Base-by-base conservation (phyloP, 1,140 invertebrate genomes). In the Magallana angulata region DNA sequence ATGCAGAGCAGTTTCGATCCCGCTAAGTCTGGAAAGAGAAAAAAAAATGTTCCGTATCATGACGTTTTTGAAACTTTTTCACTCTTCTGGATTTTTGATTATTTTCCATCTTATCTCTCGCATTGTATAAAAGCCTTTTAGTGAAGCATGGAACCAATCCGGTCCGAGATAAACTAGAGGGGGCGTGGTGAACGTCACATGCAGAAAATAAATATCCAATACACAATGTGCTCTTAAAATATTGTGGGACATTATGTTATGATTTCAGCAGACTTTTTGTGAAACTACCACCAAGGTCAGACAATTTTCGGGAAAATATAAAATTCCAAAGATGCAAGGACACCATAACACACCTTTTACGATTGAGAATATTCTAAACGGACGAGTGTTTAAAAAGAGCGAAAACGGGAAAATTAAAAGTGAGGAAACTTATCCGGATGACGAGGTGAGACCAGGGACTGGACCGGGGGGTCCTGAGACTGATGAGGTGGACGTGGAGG, bases 151-250 rank as follows among this genome's bases (percentile, higher is more conserved):
- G 68, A 76, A 5, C 68, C 68, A 76, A 76, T 76, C 68, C 8
- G 24, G 24, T 30, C 18, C 12, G 24, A 76, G 68, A 76, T 76
- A 76, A 76, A 76, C 24, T 12, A 5, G 24, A 76, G 30, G 68
- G 68, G 68, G 68, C 68, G 68, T 24, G 68, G 68, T 76, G 9
- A 76, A 30, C 4, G 68, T 11, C 24, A 76, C 36, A 30, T 76
- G 60, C 68, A 30, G 68, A 76, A 76, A 76, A 76, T 76, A 76
- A 76, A 76, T 76, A 76, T 76, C 24, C 68, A 76, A 76, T 36
- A 76, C 68, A 76, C 68, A 76, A 76, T 36, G 12, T 76, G 24
- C 68, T 76, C 36, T 30, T 76, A 76, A 76, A 76, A 24, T 76
- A 76, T 24, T 30, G 24, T 76, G 68, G 68, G 11, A 76, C 68